Evolutionary conservation across 2,113 vertebrate genomes (phyloP).

Genomic region (Panthera tigris): DNA sequence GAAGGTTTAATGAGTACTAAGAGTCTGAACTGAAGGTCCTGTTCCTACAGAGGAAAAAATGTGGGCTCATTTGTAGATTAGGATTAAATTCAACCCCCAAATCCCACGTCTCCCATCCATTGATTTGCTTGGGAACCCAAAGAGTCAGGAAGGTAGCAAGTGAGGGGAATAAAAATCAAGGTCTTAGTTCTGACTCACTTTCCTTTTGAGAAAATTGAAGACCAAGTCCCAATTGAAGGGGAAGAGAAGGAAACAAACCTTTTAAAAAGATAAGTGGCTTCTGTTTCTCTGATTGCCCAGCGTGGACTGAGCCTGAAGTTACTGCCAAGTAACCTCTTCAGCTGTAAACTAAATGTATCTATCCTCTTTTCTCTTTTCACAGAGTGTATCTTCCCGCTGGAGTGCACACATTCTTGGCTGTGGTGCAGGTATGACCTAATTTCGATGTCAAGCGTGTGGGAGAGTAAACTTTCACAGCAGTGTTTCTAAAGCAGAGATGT

Average conservation of each 20-base stretch:
- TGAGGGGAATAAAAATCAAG: constrained; percentile 7
- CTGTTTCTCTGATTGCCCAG: not conserved
- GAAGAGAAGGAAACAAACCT: not conserved
- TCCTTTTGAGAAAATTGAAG: not conserved
- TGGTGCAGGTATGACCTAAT: constrained; percentile 14
- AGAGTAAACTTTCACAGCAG: not conserved
- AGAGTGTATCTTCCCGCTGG: not conserved
- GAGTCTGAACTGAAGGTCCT: not conserved
- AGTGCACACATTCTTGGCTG: not conserved
- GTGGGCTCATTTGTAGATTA: not conserved
- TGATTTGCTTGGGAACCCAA: not conserved
- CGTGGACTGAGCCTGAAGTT: not conserved
- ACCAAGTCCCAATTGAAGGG: not conserved
- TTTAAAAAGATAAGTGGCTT: not conserved
- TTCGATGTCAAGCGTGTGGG: not conserved
- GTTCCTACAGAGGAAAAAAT: not conserved
- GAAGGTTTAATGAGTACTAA: not conserved
- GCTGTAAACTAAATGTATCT: constrained; percentile 29
- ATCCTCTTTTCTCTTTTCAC: not conserved
- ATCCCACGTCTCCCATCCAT: not conserved
- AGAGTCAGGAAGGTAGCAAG: not conserved
- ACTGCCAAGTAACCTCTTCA: constrained; percentile 22
- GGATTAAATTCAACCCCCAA: not conserved
- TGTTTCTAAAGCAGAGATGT: too few relatives aligned
- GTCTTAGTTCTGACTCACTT: not conserved